These are phyloP conservation scores for Puffinus mauretanicus DNA, from an alignment of 2,113 vertebrate species.

Conservation along the genomic window DNA sequence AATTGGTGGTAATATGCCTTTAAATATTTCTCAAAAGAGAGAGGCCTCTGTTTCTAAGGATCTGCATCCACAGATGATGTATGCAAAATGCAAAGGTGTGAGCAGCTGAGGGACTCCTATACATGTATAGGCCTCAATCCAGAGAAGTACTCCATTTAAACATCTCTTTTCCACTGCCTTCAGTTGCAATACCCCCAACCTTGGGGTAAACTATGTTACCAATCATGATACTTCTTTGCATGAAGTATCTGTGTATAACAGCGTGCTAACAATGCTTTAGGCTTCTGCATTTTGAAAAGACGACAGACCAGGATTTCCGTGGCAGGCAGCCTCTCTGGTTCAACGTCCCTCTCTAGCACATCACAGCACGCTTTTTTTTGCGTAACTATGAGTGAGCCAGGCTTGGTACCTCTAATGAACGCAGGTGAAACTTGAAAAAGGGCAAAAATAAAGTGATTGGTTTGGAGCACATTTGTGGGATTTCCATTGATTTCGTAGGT, in stretches of 20 bases:
- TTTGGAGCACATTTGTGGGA: neutral
- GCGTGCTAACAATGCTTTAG: fast-evolving
- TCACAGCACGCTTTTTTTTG: neutral
- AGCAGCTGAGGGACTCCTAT: neutral
- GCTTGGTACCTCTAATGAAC: neutral
- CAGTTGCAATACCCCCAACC: neutral
- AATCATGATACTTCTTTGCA: too few relatives aligned
- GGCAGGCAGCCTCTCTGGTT: neutral
- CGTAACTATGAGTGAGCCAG: neutral
- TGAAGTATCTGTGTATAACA: neutral
- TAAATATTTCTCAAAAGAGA: neutral
- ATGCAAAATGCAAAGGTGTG: neutral
- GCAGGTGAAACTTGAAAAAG: neutral
- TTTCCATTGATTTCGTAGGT: neutral
- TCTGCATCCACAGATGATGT: too few relatives aligned
- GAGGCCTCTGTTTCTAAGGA: neutral
- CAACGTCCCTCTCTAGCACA: neutral
- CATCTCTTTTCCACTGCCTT: neutral
- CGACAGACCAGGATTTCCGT: fast-evolving
- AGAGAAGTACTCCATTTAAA: neutral
- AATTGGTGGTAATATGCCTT: neutral
- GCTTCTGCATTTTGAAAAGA: neutral
- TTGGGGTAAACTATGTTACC: neutral
- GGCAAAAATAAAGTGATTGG: neutral
- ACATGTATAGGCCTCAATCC: neutral